A percentile compares a stretch with the other conserved stretches of the same genome.
Evolutionary conservation across 2,888 invertebrate genomes (phyloP).

Genomic region (Trichopoda pennipes): DNA sequence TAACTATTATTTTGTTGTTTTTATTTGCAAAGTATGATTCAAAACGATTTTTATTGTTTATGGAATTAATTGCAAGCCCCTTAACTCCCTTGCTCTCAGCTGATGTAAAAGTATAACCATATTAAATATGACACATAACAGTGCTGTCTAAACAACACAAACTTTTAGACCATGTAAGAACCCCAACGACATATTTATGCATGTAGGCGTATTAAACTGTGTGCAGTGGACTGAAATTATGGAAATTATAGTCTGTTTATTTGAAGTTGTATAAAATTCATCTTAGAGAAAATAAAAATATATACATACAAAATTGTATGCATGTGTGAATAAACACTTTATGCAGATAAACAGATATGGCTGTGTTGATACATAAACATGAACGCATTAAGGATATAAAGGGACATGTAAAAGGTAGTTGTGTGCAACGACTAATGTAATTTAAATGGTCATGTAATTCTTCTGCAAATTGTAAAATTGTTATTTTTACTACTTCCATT

Average conservation of each 20-base stretch:
- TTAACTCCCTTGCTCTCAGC: neutral
- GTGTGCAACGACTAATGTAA: slow-evolving; percentile 8
- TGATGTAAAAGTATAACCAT: slow-evolving; percentile 5
- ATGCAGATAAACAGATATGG: neutral
- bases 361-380: neutral
- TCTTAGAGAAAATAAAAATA: slow-evolving; percentile 9
- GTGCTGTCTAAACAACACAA: slow-evolving; percentile 29
- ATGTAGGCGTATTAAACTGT: neutral
- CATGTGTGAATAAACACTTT: neutral
- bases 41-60: too few species aligned
- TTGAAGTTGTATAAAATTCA: slow-evolving; percentile 6
- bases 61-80: too few species aligned
- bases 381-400: neutral
- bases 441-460: neutral
- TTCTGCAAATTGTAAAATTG: slow-evolving; percentile 25
- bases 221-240: neutral
- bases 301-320: neutral
- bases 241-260: slow-evolving; percentile 26
- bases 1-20: too few species aligned
- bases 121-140: slow-evolving; percentile 40
- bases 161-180: slow-evolving; percentile 40
- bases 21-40: too few species aligned
- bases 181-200: slow-evolving; percentile 12
- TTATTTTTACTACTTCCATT: slow-evolving; percentile 20
- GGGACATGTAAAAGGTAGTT: slow-evolving; percentile 18